Evolutionary conservation across 2,113 vertebrate genomes (phyloP).

Genomic region (Scalopus aquaticus): DNA sequence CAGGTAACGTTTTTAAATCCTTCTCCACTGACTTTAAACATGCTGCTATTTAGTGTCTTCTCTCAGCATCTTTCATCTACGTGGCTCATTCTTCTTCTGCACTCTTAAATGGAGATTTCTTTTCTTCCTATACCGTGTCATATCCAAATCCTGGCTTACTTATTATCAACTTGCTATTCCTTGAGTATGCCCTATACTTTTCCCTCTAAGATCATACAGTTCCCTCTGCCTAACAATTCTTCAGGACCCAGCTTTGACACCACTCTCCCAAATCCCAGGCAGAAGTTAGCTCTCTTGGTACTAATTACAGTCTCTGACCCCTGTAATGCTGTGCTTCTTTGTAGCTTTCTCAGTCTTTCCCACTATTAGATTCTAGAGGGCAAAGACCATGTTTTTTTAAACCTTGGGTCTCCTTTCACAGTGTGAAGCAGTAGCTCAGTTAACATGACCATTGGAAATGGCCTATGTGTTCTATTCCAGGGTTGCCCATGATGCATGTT

Average conservation of each 20-base stretch:
- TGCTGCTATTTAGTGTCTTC: background rate
- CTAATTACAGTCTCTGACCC: background rate
- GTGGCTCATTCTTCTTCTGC: background rate
- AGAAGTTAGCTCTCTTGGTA: background rate
- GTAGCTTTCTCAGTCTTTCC: background rate
- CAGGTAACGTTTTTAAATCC: background rate
- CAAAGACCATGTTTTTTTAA: conserved; percentile 20
- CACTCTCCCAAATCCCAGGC: background rate
- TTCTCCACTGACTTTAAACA: background rate
- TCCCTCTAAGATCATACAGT: background rate
- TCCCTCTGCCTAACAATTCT: background rate
- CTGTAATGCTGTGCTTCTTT: background rate
- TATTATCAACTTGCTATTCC: background rate
- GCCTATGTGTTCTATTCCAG: background rate
- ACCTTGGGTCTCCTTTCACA: background rate
- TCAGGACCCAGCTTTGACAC: background rate
- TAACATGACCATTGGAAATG: background rate
- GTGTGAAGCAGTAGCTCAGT: background rate
- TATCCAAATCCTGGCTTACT: background rate
- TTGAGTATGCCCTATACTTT: background rate
- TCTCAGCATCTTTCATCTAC: background rate
- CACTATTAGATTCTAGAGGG: background rate
- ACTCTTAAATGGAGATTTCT: background rate
- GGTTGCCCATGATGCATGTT: background rate
- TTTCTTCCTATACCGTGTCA: background rate